Conservation (phyloP, 1,140 invertebrate genomes). For the Heliconius himera region DNA sequence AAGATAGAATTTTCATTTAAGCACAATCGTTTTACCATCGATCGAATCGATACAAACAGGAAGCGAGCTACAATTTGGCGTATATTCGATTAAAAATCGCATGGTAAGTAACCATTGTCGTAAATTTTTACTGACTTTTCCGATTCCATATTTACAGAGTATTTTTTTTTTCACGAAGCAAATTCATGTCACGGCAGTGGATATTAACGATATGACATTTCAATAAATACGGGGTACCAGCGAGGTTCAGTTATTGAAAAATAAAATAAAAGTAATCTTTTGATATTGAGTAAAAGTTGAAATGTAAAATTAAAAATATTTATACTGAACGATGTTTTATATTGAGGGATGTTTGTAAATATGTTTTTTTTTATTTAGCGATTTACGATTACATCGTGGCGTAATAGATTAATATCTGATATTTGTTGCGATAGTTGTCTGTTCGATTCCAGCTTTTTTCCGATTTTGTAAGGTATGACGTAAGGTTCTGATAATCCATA, state of each 20-base stretch:
- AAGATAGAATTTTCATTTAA: not conserved
- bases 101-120: slow-evolving; percentile 26
- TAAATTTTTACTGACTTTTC: slow-evolving; percentile 29
- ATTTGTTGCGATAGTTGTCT: not conserved
- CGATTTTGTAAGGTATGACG: no score
- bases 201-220: slow-evolving; percentile 4
- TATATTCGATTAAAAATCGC: slow-evolving; percentile 23
- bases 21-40: not conserved
- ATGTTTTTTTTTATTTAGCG: no score
- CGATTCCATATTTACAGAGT: slow-evolving; percentile 32
- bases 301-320: not conserved
- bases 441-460: not conserved
- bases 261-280: not conserved
- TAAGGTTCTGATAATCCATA: no score
- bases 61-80: slow-evolving; percentile 1
- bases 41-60: not conserved
- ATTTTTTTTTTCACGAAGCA: slow-evolving; percentile 24
- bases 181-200: slow-evolving; percentile 15
- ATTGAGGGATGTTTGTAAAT: no score
- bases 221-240: slow-evolving; percentile 5
- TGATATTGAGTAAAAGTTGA: not conserved
- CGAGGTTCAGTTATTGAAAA: not conserved
- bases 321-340: no score
- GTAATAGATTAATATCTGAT: no score
- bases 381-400: no score